Conservation (phyloP, 2,888 invertebrate genomes). For the Lycophotia porphyrea region DNA sequence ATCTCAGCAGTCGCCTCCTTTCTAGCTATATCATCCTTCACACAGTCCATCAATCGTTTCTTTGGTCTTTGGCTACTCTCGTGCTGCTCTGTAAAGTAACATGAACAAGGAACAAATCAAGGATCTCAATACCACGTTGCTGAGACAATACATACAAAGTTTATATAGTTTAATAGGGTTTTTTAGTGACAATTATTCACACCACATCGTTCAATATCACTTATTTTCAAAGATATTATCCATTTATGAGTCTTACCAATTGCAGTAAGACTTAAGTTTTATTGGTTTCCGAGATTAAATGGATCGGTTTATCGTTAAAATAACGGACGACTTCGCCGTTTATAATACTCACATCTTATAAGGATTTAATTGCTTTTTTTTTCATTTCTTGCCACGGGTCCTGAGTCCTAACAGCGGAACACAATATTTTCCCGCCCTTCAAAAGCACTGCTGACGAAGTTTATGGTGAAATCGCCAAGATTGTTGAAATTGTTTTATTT, state of each 20-base stretch:
- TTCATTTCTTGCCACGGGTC: neutral
- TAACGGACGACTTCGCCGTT: neutral
- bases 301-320: neutral
- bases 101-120: conserved; percentile 5
- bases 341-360: conserved; percentile 13
- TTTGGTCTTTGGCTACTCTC: no score
- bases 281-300: conserved; percentile 5
- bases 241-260: conserved; percentile 10
- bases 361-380: conserved; percentile 28
- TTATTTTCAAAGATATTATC: neutral
- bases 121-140: neutral
- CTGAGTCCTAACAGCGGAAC: conserved; percentile 11
- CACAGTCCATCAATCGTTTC: no score
- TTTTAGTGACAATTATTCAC: neutral
- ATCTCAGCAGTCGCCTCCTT: no score
- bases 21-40: no score
- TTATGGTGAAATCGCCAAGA: neutral
- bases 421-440: neutral
- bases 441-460: neutral
- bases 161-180: no score
- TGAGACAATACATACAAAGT: neutral
- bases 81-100: neutral
- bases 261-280: conserved; percentile 11
- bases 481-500: no score
- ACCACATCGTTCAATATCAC: neutral